Evolutionary conservation across 2,888 invertebrate genomes (phyloP).

Genomic region (Pterostichus madidus): DNA sequence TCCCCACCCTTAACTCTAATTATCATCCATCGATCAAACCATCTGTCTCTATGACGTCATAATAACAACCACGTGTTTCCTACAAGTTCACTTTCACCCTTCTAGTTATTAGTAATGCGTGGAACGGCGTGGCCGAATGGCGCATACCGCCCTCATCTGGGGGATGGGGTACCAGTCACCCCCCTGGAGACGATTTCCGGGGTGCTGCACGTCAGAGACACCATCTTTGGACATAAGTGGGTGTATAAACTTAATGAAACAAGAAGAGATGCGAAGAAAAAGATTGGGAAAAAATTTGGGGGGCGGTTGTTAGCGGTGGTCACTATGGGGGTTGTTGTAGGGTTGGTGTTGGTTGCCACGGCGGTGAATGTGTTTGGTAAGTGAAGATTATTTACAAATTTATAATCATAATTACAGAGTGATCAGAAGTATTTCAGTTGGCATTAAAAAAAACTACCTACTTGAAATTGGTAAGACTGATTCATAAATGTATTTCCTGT

Average conservation of each 20-base stretch:
- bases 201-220: slow-evolving; percentile 67
- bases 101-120: slow-evolving; percentile 44
- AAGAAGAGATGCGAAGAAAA: slow-evolving; percentile 61
- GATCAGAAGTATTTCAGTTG: too few relatives aligned
- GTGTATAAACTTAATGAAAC: slow-evolving; percentile 75
- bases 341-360: neutral
- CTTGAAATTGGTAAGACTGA: too few relatives aligned
- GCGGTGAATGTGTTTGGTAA: neutral
- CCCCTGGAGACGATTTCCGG: slow-evolving; percentile 55
- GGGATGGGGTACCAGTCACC: neutral
- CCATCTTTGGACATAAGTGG: slow-evolving; percentile 75
- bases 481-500: too few relatives aligned
- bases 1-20: neutral
- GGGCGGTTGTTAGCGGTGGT: neutral
- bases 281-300: neutral
- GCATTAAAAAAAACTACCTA: too few relatives aligned
- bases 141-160: slow-evolving; percentile 8
- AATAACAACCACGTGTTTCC: slow-evolving; percentile 17
- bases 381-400: too few relatives aligned
- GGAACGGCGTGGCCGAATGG: slow-evolving; percentile 56
- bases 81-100: neutral
- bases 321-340: slow-evolving; percentile 13
- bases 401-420: too few relatives aligned
- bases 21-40: slow-evolving; percentile 60
- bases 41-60: slow-evolving; percentile 31